Conservation (phyloP, 1,140 invertebrate genomes). For the Ctenoplectra terminalis region DNA sequence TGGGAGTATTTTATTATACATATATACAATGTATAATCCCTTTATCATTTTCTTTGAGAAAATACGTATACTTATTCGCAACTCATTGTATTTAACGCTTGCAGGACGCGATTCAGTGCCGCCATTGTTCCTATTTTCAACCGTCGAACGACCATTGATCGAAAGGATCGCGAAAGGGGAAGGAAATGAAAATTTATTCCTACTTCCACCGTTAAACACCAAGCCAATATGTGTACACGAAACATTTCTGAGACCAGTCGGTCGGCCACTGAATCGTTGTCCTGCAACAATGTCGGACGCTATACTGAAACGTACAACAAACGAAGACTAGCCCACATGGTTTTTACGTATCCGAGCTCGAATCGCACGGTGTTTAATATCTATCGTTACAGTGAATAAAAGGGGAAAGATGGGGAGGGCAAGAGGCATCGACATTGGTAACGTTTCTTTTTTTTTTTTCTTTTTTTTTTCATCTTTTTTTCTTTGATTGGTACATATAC, state of each 20-base stretch:
- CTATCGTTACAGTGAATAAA: slow-evolving; percentile 44
- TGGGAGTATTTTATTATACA: slow-evolving; percentile 66
- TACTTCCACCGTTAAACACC: slow-evolving; percentile 12
- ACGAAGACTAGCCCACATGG: slow-evolving; percentile 37
- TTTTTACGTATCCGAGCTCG: slow-evolving; percentile 51
- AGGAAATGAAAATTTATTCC: slow-evolving; percentile 57
- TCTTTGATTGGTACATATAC: slow-evolving; percentile 43
- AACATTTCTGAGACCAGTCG: background rate
- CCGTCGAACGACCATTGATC: background rate
- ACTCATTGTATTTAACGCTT: slow-evolving; percentile 54
- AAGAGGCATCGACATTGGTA: slow-evolving; percentile 49
- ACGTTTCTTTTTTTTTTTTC: background rate
- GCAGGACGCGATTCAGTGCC: slow-evolving; percentile 19
- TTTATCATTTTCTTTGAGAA: slow-evolving; percentile 67
- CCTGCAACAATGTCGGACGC: slow-evolving; percentile 5
- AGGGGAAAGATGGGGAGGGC: background rate
- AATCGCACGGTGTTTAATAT: slow-evolving; percentile 39
- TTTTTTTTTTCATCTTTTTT: background rate
- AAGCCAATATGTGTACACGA: background rate
- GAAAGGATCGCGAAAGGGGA: background rate
- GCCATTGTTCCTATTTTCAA: background rate
- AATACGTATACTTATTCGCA: slow-evolving; percentile 72
- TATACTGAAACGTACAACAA: slow-evolving; percentile 61
- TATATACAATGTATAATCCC: too few species aligned
- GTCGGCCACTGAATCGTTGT: slow-evolving; percentile 6